Base-by-base conservation (phyloP, 1,140 invertebrate species). In the Diachasma alloeum region DNA sequence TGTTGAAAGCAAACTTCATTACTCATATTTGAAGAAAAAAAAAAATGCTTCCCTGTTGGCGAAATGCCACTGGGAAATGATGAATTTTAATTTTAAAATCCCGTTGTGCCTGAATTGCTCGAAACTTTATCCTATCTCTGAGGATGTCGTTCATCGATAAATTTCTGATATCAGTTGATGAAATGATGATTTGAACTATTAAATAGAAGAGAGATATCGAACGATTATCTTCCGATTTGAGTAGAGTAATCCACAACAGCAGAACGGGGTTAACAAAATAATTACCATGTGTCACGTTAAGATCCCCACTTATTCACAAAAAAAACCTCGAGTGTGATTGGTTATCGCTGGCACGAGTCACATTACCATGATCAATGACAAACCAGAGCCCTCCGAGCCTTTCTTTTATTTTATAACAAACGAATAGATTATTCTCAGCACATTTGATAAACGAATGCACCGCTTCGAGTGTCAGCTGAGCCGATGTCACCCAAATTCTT, bases 351-450 rank as follows among this genome's bases (percentile, higher is more conserved):
- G 74, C 74, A 80, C 79, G 76, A 81, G 81, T 82, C 75, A 81
- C 78, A 78, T 81, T 83, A 84, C 79, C 82, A 89, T 86, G 87
- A 88, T 88, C 88, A 90, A 90, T 90, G 88, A 90, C 88, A 90
- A 90, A 90, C 88, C 88, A 90, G 88, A 90, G 88, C 88, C 88
- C 76, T 15, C 86, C 87, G 87, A 88, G 88, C 86, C 84, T 85
- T 83, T 83, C 82, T 83, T 79, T 71, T 70, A 72, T 76, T 72
- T 44, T 36, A 44, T 63, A 63, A 26, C 22, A 68, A 71, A 53
- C 9, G 48, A 53, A 39, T 66, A n/a, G 56, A 44, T 37, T 24
- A 19, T 42, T 72, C 15, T 69, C 73, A 67, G 74, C 44, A 69
- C 66, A 69, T 56, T 67, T 53, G 31, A 76, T 76, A 71, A 39